Evolutionary conservation across 1,140 invertebrate genomes (phyloP).

Genomic region (Caerostris darwini): DNA sequence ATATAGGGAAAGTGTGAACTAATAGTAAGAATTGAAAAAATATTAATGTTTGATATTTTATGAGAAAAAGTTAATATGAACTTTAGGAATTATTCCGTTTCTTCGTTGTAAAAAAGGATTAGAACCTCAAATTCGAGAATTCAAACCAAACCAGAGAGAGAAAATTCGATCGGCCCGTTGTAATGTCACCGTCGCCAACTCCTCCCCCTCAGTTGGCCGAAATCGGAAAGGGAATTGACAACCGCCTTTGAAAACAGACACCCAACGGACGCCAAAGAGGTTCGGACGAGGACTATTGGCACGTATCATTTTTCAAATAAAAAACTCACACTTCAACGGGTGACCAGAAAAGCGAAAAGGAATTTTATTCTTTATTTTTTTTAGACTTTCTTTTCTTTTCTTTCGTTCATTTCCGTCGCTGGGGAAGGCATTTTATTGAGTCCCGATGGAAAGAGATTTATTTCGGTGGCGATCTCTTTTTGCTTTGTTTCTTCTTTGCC

Average conservation of each 20-base stretch:
- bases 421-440: neutral
- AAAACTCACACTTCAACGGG: neutral
- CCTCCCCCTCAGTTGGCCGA: neutral
- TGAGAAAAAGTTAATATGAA: no score
- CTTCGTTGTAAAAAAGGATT: no score
- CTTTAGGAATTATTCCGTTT: no score
- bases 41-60: no score
- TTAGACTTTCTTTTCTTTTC: neutral
- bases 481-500: neutral
- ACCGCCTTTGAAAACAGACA: slow-evolving; percentile 24
- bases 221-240: slow-evolving; percentile 1
- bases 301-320: slow-evolving; percentile 50
- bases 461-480: neutral
- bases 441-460: neutral
- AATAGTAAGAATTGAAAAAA: no score
- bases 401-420: neutral
- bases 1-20: no score
- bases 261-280: slow-evolving; percentile 3
- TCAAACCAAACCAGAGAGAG: no score
- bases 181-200: neutral
- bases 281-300: slow-evolving; percentile 27
- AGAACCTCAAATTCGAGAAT: no score
- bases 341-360: slow-evolving; percentile 3
- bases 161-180: neutral
- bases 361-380: neutral